Evolutionary conservation across 2,888 invertebrate genomes (phyloP).

Genomic region (Meganola albula): DNA sequence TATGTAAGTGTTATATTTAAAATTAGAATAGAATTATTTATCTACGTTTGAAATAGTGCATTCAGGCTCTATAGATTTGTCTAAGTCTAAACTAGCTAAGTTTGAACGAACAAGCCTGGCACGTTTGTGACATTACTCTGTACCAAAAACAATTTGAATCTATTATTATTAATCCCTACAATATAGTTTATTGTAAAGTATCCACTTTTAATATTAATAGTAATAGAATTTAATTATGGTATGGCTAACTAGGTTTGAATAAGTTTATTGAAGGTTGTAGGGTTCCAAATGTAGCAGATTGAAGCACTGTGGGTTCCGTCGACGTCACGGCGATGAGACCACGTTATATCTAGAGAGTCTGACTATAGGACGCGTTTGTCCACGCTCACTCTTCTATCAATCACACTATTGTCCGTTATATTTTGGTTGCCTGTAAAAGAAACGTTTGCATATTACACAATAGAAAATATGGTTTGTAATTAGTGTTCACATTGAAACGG

Average conservation of each 20-base stretch:
- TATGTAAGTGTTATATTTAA: conserved; percentile 70
- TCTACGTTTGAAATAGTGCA: conserved; percentile 63
- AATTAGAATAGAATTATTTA: conserved; percentile 66
- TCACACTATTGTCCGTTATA: conserved; percentile 65
- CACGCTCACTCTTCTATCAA: conserved; percentile 45
- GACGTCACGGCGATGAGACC: conserved; percentile 23
- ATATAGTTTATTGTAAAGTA: too few species aligned
- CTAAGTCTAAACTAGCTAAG: conserved; percentile 44
- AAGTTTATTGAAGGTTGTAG: too few species aligned
- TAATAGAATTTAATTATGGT: too few species aligned
- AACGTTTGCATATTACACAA: neutral
- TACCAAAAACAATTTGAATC: too few species aligned
- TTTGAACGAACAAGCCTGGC: conserved; percentile 32
- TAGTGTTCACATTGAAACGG: neutral
- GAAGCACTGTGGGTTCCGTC: too few species aligned
- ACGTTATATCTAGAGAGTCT: conserved; percentile 39
- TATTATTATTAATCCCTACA: too few species aligned
- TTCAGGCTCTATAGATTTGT: conserved; percentile 47
- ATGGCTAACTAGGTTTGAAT: too few species aligned
- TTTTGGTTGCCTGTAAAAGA: conserved; percentile 57
- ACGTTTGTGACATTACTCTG: conserved; percentile 27
- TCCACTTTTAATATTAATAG: too few species aligned
- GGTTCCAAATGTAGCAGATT: too few species aligned
- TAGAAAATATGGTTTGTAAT: neutral
- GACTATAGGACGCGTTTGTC: conserved; percentile 54